Conservation (phyloP, 2,113 vertebrate species). For the Gnathonemus echidnorhynchus region DNA sequence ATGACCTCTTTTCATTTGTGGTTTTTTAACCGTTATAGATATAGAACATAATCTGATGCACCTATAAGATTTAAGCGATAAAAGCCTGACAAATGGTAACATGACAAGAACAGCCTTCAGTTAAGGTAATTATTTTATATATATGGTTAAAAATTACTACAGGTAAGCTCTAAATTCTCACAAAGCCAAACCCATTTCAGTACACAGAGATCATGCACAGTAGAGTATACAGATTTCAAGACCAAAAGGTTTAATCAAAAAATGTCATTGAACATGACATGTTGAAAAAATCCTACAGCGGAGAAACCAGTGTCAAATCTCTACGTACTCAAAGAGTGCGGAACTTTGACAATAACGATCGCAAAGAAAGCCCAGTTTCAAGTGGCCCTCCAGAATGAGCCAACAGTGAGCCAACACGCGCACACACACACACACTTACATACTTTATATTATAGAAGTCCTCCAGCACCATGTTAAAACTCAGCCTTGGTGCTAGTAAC, state of each 20-base stretch:
- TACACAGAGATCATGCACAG: not conserved
- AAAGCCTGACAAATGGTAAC: not conserved
- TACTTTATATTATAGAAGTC: not conserved
- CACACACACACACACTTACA: not conserved
- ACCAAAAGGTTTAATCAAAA: not conserved
- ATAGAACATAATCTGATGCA: not conserved
- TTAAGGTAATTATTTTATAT: not conserved
- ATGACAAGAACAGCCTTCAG: not conserved
- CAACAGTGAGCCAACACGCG: not conserved
- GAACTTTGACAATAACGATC: not conserved
- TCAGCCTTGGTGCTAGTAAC: not conserved
- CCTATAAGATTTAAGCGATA: not conserved
- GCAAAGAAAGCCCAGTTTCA: not conserved
- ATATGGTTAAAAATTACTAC: not conserved
- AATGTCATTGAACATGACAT: not conserved
- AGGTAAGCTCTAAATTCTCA: not conserved
- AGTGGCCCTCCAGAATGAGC: not conserved
- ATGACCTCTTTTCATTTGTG: not conserved
- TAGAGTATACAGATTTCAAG: not conserved
- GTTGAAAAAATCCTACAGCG: not conserved
- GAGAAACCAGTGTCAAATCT: not conserved
- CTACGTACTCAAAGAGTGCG: not conserved
- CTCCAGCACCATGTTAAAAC: not conserved
- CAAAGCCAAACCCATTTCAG: not conserved
- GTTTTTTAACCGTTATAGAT: not conserved